Evolutionary conservation across 2,113 vertebrate species (phyloP).

Genomic region (Rhineura floridana): DNA sequence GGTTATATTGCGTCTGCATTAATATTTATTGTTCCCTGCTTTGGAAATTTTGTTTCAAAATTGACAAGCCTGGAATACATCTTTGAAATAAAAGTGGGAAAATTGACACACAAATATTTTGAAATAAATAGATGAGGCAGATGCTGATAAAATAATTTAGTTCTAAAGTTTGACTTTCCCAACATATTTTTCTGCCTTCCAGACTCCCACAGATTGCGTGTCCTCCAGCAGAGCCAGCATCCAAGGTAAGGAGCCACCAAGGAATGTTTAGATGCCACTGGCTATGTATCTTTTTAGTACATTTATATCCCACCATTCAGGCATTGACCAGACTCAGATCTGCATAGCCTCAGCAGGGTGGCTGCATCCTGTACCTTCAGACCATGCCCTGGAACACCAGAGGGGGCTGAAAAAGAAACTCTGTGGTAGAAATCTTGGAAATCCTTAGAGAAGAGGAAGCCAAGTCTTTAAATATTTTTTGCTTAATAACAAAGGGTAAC

Average conservation of each 20-base stretch:
- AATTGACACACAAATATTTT: background rate
- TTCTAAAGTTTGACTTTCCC: background rate
- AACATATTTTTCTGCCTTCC: constrained; percentile 30
- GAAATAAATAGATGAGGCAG: background rate
- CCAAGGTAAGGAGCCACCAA: constrained; percentile 82
- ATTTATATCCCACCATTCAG: background rate
- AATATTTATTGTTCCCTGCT: background rate
- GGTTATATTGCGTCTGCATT: background rate
- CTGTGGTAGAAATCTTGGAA: background rate
- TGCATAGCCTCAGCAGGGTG: background rate
- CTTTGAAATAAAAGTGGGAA: no score
- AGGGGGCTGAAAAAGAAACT: background rate
- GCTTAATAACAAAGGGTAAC: background rate
- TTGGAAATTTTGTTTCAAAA: background rate
- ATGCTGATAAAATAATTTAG: background rate
- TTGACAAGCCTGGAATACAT: no score
- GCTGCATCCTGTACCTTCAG: background rate
- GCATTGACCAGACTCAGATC: background rate
- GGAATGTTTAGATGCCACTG: background rate
- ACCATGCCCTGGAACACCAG: background rate
- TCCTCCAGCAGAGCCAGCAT: constrained; percentile 79
- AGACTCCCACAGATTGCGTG: constrained; percentile 87
- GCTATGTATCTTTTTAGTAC: background rate
- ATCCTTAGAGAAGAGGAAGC: background rate
- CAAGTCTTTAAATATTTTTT: background rate